These are phyloP conservation scores for Notarius quadriscutis DNA, from an alignment of 2,113 vertebrate species.

Conservation along the genomic window DNA sequence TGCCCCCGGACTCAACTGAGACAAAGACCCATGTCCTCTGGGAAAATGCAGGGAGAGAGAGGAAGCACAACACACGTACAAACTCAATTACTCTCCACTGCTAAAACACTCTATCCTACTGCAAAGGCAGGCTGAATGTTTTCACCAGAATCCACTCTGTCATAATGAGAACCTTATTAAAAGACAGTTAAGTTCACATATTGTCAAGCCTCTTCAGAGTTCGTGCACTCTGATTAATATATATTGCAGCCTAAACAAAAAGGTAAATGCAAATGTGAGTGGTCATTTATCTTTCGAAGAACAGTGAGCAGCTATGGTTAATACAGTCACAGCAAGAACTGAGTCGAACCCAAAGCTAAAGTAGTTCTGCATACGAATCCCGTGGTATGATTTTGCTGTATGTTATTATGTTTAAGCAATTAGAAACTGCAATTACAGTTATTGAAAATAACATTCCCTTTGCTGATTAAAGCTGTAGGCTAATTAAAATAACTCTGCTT, in stretches of 20 bases:
- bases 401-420: background rate
- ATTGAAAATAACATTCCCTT: conserved; percentile 29
- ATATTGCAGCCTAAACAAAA: conserved; percentile 25
- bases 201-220: conserved; percentile 5
- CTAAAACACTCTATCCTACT: conserved; percentile 50
- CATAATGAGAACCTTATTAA: conserved; percentile 43
- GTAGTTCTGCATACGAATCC: background rate
- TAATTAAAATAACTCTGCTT: conserved; percentile 24
- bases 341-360: background rate
- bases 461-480: conserved; percentile 35
- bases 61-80: conserved; percentile 46
- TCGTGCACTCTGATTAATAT: conserved; percentile 4
- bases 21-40: conserved; percentile 52
- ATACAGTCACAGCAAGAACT: background rate
- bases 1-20: conserved; percentile 65
- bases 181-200: conserved; percentile 34
- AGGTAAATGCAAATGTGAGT: conserved; percentile 22
- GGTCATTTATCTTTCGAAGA: conserved; percentile 21
- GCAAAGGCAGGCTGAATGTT: conserved; percentile 23
- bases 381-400: background rate
- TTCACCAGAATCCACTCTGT: conserved; percentile 27
- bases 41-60: conserved; percentile 42
- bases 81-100: conserved; percentile 54
- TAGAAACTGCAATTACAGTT: conserved; percentile 15
- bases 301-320: background rate